These are phyloP conservation scores for Chymomyza caudatula DNA, from an alignment of 2,888 invertebrate species.

Conservation along the genomic window DNA sequence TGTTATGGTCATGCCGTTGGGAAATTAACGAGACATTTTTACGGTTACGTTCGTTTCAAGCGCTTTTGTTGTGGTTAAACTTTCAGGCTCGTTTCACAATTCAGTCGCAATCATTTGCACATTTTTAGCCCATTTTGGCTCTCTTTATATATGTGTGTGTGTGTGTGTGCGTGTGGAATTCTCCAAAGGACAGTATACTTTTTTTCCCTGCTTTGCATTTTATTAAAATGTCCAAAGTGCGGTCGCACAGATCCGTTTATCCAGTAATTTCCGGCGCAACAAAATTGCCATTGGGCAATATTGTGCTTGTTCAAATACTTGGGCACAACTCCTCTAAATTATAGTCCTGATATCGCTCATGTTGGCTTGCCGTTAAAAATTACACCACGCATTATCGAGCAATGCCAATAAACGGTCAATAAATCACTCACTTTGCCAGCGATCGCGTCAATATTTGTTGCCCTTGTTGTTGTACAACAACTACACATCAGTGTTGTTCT, in stretches of 20 bases:
- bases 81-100: slow-evolving; percentile 11
- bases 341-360: slow-evolving; percentile 30
- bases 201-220: not conserved
- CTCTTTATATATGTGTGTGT: too few relatives aligned
- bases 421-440: slow-evolving; percentile 56
- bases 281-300: not conserved
- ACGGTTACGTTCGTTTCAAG: slow-evolving; percentile 30
- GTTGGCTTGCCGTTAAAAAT: slow-evolving; percentile 45
- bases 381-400: slow-evolving; percentile 28
- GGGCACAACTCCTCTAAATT: slow-evolving; percentile 6
- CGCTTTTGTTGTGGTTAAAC: slow-evolving; percentile 31
- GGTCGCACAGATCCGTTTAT: not conserved
- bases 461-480: slow-evolving; percentile 9
- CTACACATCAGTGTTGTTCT: slow-evolving; percentile 8
- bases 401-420: slow-evolving; percentile 56
- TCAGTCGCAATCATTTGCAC: slow-evolving; percentile 21
- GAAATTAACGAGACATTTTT: slow-evolving; percentile 63
- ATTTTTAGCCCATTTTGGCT: slow-evolving; percentile 20
- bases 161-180: not conserved
- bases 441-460: slow-evolving; percentile 61
- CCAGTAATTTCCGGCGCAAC: not conserved
- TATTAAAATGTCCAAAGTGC: not conserved
- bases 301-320: not conserved
- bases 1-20: slow-evolving; percentile 58
- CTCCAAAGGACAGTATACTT: not conserved